A percentile compares a stretch with the other conserved stretches of the same genome.
Evolutionary conservation across 1,140 invertebrate genomes (phyloP).

Genomic region (Heliconius melpomene): DNA sequence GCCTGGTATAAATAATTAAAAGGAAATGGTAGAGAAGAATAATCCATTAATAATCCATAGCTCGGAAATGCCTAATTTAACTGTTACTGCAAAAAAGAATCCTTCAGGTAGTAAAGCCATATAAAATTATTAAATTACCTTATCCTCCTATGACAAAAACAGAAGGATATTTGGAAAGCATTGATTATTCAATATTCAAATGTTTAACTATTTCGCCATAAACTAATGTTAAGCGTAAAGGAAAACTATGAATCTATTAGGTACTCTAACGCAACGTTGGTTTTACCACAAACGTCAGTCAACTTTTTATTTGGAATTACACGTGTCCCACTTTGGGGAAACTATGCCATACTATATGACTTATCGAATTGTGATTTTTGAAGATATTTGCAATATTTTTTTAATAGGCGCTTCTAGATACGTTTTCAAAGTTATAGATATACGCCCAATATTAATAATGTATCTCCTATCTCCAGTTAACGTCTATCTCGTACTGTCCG

Average conservation of each 20-base stretch:
- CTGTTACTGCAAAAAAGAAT: no score
- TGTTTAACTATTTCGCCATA: background rate
- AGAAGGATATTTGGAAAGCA: background rate
- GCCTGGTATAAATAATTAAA: no score
- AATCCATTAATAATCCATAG: no score
- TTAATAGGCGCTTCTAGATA: background rate
- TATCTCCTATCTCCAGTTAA: no score
- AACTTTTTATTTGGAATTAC: background rate
- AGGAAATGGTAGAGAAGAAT: no score
- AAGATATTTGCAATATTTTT: background rate
- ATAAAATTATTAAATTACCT: no score
- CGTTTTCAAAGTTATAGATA: no score
- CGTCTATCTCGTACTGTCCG: no score
- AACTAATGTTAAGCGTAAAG: background rate
- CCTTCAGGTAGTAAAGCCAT: no score
- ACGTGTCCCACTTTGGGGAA: background rate
- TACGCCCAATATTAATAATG: no score
- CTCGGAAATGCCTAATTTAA: background rate
- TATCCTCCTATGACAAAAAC: background rate
- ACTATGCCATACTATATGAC: background rate
- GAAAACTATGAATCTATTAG: background rate
- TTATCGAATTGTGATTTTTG: background rate
- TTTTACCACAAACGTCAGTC: background rate
- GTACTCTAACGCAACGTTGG: background rate
- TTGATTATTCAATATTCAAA: background rate